Percentiles rank a stretch among this genome's conserved stretches.
These are phyloP conservation scores for Drosophila tanythrix DNA, from an alignment of 2,888 invertebrate species.

Conservation along the genomic window DNA sequence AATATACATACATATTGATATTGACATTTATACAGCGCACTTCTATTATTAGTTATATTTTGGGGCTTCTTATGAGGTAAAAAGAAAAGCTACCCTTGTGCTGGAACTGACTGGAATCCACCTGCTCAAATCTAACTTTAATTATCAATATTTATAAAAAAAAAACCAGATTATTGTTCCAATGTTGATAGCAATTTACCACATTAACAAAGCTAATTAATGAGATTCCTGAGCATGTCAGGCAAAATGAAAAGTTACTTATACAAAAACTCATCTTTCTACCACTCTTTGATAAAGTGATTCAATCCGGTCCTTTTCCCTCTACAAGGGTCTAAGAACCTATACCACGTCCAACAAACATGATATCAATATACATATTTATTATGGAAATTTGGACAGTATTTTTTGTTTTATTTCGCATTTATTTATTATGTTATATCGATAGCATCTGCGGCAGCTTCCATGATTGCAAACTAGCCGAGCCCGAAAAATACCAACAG, in stretches of 20 bases:
- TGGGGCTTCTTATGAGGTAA: neutral
- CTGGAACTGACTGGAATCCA: neutral
- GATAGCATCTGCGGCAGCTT: neutral
- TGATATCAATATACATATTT: neutral
- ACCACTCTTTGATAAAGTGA: neutral
- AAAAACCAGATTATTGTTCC: neutral
- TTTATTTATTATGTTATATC: neutral
- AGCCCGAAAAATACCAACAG: neutral
- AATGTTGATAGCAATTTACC: neutral
- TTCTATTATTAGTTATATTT: neutral
- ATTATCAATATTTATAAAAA: neutral
- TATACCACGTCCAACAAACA: neutral
- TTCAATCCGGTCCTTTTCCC: neutral
- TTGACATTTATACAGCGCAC: conserved; percentile 26
- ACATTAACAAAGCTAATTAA: neutral
- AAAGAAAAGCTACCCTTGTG: neutral
- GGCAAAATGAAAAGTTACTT: neutral
- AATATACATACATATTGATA: conserved; percentile 60
- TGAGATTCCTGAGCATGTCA: neutral
- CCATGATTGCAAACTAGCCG: neutral
- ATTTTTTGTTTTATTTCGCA: neutral
- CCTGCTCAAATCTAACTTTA: neutral
- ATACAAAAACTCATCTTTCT: neutral
- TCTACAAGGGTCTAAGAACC: neutral
- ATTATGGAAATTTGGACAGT: neutral